Conservation (phyloP, 1,140 invertebrate species). For the Hydropsyche tenuis region DNA sequence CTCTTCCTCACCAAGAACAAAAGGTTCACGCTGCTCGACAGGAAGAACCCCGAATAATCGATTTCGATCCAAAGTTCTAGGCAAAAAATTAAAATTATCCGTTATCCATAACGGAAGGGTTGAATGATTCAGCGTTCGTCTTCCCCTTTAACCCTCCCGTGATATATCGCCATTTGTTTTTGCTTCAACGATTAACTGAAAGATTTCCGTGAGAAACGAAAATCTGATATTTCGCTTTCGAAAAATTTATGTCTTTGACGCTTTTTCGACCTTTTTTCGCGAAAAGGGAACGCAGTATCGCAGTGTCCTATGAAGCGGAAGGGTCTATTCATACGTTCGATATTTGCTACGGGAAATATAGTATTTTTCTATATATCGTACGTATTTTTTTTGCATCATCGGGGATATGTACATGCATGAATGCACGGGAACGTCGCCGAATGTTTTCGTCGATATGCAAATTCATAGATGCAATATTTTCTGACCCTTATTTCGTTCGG, state of each 20-base stretch:
- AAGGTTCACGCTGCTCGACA: neutral
- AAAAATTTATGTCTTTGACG: too few relatives aligned
- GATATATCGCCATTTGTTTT: slow-evolving; percentile 38
- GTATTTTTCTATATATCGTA: neutral
- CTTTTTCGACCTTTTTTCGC: too few relatives aligned
- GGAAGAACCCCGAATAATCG: neutral
- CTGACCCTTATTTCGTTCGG: slow-evolving; percentile 41
- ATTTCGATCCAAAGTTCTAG: too few relatives aligned
- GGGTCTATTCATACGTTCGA: slow-evolving; percentile 22
- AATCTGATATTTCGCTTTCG: slow-evolving; percentile 5
- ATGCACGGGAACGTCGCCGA: slow-evolving; percentile 27
- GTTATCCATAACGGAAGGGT: slow-evolving; percentile 26
- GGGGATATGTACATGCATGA: neutral
- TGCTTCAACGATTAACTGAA: slow-evolving; percentile 35
- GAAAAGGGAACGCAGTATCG: too few relatives aligned
- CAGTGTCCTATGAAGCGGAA: slow-evolving; percentile 18
- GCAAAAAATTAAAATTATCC: too few relatives aligned
- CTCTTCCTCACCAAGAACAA: slow-evolving; percentile 2
- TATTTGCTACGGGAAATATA: slow-evolving; percentile 14
- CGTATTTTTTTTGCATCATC: neutral
- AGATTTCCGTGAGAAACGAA: slow-evolving; percentile 28
- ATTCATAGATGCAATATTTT: slow-evolving; percentile 49
- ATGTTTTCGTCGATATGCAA: slow-evolving; percentile 43
- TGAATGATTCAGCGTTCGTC: slow-evolving; percentile 32
- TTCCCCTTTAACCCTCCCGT: neutral